Conservation (phyloP, 2,113 vertebrate species). For the Myiozetetes cayanensis region DNA sequence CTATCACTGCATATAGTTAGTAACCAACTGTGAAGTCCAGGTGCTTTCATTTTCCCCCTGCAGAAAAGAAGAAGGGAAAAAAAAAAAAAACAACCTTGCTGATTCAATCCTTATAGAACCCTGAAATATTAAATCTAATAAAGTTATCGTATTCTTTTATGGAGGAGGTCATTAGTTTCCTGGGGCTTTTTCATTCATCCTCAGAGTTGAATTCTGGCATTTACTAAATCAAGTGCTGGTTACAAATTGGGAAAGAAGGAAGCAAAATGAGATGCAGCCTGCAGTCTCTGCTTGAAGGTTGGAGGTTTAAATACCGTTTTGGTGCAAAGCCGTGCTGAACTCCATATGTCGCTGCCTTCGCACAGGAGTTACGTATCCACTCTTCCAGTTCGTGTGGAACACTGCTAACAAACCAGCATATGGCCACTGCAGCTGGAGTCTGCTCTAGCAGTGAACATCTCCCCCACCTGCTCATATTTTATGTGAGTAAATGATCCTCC, state of each 20-base stretch:
- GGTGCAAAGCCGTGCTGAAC: conserved; percentile 22
- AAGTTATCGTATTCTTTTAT: conserved; percentile 50
- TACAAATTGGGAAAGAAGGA: conserved; percentile 59
- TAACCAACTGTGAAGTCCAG: not conserved
- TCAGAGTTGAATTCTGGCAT: conserved; percentile 47
- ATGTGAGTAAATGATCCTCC: not conserved
- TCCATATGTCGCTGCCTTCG: conserved; percentile 3
- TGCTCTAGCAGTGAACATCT: not conserved
- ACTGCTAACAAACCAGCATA: not conserved
- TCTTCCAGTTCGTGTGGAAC: not conserved
- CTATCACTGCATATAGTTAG: not conserved
- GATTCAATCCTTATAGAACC: conserved; percentile 36
- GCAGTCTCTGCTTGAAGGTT: conserved; percentile 29
- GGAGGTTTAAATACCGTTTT: conserved; percentile 57
- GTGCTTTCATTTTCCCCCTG: conserved; percentile 25
- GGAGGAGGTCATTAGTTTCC: conserved; percentile 65
- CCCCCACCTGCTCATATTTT: not conserved
- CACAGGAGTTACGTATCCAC: not conserved
- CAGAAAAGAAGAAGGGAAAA: not conserved
- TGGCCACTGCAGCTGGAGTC: not conserved
- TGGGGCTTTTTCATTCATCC: conserved; percentile 57
- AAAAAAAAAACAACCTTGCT: not conserved
- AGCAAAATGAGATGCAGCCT: conserved; percentile 17
- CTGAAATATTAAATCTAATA: conserved; percentile 54
- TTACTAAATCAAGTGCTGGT: conserved; percentile 63